A percentile compares a stretch with the other conserved stretches of the same genome.
Conservation (phyloP, 2,113 vertebrate species). For the Crypturellus undulatus region DNA sequence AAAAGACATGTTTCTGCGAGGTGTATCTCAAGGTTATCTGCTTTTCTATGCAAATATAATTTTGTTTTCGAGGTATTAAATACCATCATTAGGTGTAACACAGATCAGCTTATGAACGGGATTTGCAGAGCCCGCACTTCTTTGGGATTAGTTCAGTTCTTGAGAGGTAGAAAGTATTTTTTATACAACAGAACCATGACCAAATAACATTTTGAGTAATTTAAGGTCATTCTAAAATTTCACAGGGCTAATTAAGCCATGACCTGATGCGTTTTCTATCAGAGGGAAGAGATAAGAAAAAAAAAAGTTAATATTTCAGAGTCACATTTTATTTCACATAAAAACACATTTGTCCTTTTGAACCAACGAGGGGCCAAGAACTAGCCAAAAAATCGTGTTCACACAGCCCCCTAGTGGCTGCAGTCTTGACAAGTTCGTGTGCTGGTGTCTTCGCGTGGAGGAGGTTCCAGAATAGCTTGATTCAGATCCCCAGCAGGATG, state of each 20-base stretch:
- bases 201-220: neutral
- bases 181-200: neutral
- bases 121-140: neutral
- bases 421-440: neutral
- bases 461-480: neutral
- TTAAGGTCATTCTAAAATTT: neutral
- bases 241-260: conserved; percentile 36
- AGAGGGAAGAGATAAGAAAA: conserved; percentile 37
- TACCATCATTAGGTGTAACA: neutral
- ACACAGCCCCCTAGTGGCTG: conserved; percentile 74
- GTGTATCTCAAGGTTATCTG: rapidly evolving
- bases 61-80: neutral
- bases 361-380: conserved; percentile 72
- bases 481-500: neutral
- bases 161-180: neutral
- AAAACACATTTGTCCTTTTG: conserved; percentile 69
- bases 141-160: neutral
- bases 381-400: conserved; percentile 72
- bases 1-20: neutral
- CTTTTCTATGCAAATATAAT: neutral
- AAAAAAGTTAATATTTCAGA: conserved; percentile 66
- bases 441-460: neutral
- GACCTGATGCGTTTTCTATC: conserved; percentile 43
- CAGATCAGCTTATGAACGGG: neutral
- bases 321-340: conserved; percentile 20